These are phyloP conservation scores for Stomatorhinus ivindoensis DNA, from an alignment of 2,113 vertebrate species.

Conservation along the genomic window DNA sequence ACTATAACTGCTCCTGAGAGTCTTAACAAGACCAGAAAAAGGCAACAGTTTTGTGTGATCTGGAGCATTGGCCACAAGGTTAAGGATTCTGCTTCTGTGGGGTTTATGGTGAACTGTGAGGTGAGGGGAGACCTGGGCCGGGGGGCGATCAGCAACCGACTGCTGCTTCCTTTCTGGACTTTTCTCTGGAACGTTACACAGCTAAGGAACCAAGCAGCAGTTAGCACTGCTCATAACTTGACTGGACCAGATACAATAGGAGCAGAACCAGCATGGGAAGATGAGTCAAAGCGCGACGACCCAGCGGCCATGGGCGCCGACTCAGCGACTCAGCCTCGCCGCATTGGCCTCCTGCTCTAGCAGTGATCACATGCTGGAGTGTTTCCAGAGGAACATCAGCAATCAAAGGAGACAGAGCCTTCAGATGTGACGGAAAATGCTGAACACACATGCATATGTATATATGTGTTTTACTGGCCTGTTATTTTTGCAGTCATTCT, in stretches of 20 bases:
- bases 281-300: not conserved
- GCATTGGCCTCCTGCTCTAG: not conserved
- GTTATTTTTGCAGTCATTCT: not conserved
- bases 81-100: not conserved
- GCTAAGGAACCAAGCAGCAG: not conserved
- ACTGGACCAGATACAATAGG: not conserved
- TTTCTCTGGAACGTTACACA: slow-evolving; percentile 9
- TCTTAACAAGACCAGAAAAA: not conserved
- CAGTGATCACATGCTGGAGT: not conserved
- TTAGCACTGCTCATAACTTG: not conserved
- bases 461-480: not conserved
- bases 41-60: not conserved
- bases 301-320: not conserved
- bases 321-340: not conserved
- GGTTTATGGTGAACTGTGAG: not conserved
- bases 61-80: not conserved
- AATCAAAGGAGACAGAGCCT: not conserved
- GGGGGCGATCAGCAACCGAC: not conserved
- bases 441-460: not conserved
- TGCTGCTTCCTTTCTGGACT: not conserved
- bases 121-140: not conserved
- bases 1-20: not conserved
- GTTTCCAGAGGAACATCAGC: not conserved
- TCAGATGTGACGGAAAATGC: not conserved
- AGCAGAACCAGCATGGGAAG: not conserved